phyloP scores from a whole-genome alignment of 2,888 invertebrate genomes.

The Uloborus plumipes region DNA sequence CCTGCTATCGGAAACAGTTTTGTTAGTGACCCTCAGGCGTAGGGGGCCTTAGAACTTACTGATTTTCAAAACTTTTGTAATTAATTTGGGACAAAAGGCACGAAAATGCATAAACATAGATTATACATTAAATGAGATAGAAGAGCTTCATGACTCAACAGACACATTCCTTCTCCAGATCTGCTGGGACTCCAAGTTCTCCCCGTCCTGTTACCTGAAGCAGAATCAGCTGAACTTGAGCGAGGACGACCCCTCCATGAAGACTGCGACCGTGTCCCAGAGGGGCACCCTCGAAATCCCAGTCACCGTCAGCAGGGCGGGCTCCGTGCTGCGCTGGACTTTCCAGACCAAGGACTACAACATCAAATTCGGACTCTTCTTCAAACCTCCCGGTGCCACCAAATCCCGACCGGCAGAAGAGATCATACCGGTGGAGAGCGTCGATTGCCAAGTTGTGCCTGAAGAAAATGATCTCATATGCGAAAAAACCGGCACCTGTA shows the following conservation, averaged over 20 bases:
- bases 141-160: neutral
- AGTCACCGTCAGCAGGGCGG: slow-evolving; percentile 5
- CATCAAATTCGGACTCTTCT: slow-evolving; percentile 41
- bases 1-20: too few relatives aligned
- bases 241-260: slow-evolving; percentile 22
- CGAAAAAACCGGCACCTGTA: slow-evolving; percentile 43
- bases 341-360: slow-evolving; percentile 54
- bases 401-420: slow-evolving; percentile 26
- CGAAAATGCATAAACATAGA: too few relatives aligned
- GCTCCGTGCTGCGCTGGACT: slow-evolving; percentile 29
- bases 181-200: slow-evolving; percentile 42
- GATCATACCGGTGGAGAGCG: slow-evolving; percentile 33
- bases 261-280: slow-evolving; percentile 21
- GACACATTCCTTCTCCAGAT: slow-evolving; percentile 5
- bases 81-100: too few relatives aligned
- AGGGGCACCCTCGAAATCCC: slow-evolving; percentile 31
- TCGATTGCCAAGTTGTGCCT: slow-evolving; percentile 42
- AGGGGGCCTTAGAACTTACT: too few relatives aligned
- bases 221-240: slow-evolving; percentile 6
- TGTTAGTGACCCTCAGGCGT: too few relatives aligned
- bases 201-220: slow-evolving; percentile 29
- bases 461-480: slow-evolving; percentile 48
- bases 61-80: too few relatives aligned
- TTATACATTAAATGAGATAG: too few relatives aligned
- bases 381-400: neutral